Percentiles rank a stretch among this genome's conserved stretches.
Evolutionary conservation across 2,888 invertebrate genomes (phyloP).

Genomic region (Agriopis leucophaearia): DNA sequence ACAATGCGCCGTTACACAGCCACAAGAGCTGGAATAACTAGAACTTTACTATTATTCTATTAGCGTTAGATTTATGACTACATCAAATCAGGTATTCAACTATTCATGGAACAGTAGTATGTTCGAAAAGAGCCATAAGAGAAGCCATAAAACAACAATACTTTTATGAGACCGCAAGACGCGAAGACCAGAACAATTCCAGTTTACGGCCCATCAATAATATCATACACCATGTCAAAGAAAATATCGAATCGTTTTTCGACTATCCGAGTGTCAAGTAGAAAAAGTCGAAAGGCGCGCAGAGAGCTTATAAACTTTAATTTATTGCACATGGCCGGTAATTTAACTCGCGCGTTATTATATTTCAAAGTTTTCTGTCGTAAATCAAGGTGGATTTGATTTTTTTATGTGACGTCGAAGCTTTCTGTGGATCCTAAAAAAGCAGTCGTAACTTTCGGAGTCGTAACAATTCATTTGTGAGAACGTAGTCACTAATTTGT

Average conservation of each 20-base stretch:
- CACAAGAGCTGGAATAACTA: background rate
- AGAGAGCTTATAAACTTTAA: slow-evolving; percentile 66
- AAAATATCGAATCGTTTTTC: slow-evolving; percentile 61
- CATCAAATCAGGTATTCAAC: slow-evolving; percentile 30
- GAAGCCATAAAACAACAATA: slow-evolving; percentile 39
- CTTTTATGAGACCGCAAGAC: slow-evolving; percentile 38
- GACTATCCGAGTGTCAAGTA: slow-evolving; percentile 47
- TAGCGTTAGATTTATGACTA: slow-evolving; percentile 29
- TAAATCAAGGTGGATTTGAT: slow-evolving; percentile 79
- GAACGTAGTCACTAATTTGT: slow-evolving; percentile 31
- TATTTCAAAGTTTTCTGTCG: slow-evolving; percentile 78
- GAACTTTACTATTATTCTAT: slow-evolving; percentile 19
- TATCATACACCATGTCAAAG: slow-evolving; percentile 46
- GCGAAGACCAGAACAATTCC: slow-evolving; percentile 44
- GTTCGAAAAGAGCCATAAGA: slow-evolving; percentile 25
- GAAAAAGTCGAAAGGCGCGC: slow-evolving; percentile 53
- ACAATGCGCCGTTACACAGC: background rate
- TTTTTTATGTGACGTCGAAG: slow-evolving; percentile 73
- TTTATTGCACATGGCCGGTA: slow-evolving; percentile 73
- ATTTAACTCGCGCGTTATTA: slow-evolving; percentile 78
- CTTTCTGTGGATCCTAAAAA: slow-evolving; percentile 59
- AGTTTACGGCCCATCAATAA: slow-evolving; percentile 46
- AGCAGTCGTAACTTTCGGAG: slow-evolving; percentile 48
- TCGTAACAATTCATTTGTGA: slow-evolving; percentile 39
- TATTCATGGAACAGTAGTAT: slow-evolving; percentile 36